A percentile compares a stretch with the other conserved stretches of the same genome.
Evolutionary conservation across 2,797 vertebrate genomes (phyloP).

Genomic region (Pygocentrus nattereri): DNA sequence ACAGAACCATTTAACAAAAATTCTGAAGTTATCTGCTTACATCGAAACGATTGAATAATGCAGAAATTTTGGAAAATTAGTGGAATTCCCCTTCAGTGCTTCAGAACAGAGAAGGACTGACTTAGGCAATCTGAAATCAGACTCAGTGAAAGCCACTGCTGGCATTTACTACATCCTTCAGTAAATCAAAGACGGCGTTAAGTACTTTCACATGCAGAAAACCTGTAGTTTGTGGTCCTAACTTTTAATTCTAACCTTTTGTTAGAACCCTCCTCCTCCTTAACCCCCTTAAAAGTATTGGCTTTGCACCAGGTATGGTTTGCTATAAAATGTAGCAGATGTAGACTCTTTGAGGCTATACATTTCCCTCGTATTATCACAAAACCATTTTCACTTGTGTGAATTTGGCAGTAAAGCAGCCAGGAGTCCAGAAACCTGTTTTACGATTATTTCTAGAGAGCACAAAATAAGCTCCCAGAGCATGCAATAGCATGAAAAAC

Average conservation of each 20-base stretch:
- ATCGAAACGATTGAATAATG: no score
- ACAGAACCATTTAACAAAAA: no score
- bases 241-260: conserved; percentile 52
- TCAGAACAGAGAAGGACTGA: not conserved
- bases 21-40: no score
- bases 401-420: conserved; percentile 56
- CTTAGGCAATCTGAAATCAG: conserved; percentile 29
- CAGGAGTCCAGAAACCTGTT: conserved; percentile 52
- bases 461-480: conserved; percentile 12
- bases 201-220: conserved; percentile 45
- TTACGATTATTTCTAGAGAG: conserved; percentile 48
- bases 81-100: not conserved
- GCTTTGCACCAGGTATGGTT: conserved; percentile 33
- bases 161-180: conserved; percentile 37
- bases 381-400: conserved; percentile 51
- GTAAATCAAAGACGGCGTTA: conserved; percentile 44
- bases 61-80: no score
- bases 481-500: conserved; percentile 21
- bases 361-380: conserved; percentile 32
- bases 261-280: conserved; percentile 18
- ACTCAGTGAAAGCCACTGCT: conserved; percentile 25
- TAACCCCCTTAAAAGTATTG: conserved; percentile 26
- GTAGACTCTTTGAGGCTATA: conserved; percentile 43
- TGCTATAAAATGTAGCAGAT: conserved; percentile 48
- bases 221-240: conserved; percentile 39